Base-by-base conservation (phyloP, 2,113 vertebrate species). In the Falco punctatus region DNA sequence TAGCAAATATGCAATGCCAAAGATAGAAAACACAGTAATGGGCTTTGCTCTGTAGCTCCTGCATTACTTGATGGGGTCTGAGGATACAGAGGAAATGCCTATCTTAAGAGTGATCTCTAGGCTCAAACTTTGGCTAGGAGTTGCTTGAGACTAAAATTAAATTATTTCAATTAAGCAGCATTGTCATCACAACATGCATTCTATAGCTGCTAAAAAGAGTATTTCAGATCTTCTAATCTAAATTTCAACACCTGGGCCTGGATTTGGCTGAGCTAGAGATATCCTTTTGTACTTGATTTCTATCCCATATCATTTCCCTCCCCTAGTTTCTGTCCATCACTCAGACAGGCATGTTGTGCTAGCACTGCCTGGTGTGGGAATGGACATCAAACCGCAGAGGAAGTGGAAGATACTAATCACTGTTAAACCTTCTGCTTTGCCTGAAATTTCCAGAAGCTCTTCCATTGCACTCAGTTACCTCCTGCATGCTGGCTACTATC, bases 11-110 rank as follows among this genome's bases (percentile, higher is more conserved):
- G 59, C 9, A 7, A 81, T 84, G 82, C 88, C 77, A 91, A 97
- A 97, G 77, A 97, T 92, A 97, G 97, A 94, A 94, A 80, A 54
- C 52, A 77, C 3, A 55, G 61, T 96, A 97, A 97, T 44, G 94
- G 94, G 95, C 96, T 97, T 97, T 97, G 74, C 30, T 35, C 35
- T 49, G 23, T 15, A 92, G 30, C 44, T 81, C 35, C 61, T 59
- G 18, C 11, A n/a, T 30, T 84, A 92, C 58, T 28, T 74, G 23
- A 87, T 72, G 15, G 21, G 17, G 64, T 73, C 57, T 49, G 28
- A 93, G 51, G 19, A 73, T 51, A 77, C 17, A 91, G 22, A 78
- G 30, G 35, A 92, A 88, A 95, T 48, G 9, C 14, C 57, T 67
- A 42, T 59, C 59, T 89, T 70, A 73, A 74, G 32, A 83, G 54